These are phyloP conservation scores for Sycophila sp. DNA, from an alignment of 1,140 invertebrate species.

Conservation along the genomic window DNA sequence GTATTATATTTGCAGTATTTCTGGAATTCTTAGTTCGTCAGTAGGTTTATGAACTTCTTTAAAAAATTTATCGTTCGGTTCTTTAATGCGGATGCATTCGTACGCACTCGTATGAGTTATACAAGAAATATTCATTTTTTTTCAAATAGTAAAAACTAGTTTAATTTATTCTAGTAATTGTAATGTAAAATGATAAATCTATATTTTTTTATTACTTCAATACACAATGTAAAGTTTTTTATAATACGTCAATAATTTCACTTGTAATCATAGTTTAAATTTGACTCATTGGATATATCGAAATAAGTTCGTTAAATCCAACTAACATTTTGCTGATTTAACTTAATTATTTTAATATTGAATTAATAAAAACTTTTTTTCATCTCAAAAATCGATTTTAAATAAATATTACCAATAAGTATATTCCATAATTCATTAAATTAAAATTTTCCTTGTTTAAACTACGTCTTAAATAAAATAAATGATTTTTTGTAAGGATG, in stretches of 20 bases:
- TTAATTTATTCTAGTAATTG: background rate
- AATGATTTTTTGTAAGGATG: no score
- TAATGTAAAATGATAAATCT: no score
- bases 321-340: no score
- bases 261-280: background rate
- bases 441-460: no score
- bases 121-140: background rate
- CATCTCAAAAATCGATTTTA: no score
- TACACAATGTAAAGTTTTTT: no score
- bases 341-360: no score
- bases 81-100: background rate
- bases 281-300: background rate
- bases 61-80: background rate
- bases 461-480: no score
- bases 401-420: no score
- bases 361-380: no score
- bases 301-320: no score
- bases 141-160: background rate
- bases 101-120: background rate
- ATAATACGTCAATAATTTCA: no score
- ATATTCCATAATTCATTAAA: background rate
- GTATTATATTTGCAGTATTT: background rate
- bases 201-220: background rate
- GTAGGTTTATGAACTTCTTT: background rate
- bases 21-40: background rate